phyloP scores from a whole-genome alignment of 2,113 vertebrate species.

The Halcyon senegalensis region DNA sequence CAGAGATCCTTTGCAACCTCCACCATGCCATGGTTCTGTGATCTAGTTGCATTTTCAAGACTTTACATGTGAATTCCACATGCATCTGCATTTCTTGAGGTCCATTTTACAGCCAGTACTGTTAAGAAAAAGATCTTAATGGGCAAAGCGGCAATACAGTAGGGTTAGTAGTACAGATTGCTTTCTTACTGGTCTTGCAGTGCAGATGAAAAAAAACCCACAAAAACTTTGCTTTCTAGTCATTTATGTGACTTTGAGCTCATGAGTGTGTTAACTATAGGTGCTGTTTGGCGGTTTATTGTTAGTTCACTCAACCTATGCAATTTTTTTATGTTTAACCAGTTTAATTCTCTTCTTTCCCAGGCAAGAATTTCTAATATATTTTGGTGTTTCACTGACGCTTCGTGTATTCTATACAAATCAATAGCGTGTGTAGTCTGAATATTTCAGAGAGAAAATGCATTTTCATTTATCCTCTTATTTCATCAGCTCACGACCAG shows the following conservation, averaged over 20 bases:
- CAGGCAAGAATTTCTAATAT: not conserved
- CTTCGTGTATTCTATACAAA: not conserved
- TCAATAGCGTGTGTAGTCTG: not conserved
- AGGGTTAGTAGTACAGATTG: not conserved
- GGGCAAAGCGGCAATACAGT: not conserved
- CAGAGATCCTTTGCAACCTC: not conserved
- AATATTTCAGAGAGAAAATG: not conserved
- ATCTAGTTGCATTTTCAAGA: not conserved
- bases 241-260: not conserved
- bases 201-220: not conserved
- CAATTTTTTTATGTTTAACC: not conserved
- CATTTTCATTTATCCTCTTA: constrained; percentile 58
- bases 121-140: not conserved
- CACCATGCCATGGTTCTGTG: not conserved
- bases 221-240: not conserved
- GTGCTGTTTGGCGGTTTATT: not conserved
- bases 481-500: constrained; percentile 86
- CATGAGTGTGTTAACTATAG: not conserved
- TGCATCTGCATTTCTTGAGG: not conserved
- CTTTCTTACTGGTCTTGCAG: not conserved
- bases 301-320: not conserved
- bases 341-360: not conserved
- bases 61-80: not conserved
- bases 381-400: rapidly evolving
- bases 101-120: not conserved